Conservation (phyloP, 2,888 invertebrate species). For the Temnothorax rugatulus region DNA sequence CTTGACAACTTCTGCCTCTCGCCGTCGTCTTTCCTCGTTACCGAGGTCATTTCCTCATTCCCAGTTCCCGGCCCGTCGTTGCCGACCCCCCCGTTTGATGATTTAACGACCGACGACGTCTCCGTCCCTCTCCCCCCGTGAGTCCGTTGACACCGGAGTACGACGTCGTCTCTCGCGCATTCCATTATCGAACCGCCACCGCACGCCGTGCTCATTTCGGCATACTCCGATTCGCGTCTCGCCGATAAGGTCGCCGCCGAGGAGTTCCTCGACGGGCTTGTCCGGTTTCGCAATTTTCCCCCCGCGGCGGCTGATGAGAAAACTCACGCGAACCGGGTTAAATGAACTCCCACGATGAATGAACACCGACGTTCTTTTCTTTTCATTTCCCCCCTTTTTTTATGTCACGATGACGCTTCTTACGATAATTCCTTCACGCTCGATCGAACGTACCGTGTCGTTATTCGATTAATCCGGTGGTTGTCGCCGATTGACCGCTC, state of each 20-base stretch:
- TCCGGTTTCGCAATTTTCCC: slow-evolving; percentile 1
- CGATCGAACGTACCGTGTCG: slow-evolving; percentile 69
- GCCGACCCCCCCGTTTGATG: neutral
- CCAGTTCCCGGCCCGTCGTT: neutral
- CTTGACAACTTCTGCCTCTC: slow-evolving; percentile 43
- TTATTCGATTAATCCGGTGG: slow-evolving; percentile 69
- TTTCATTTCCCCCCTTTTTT: neutral
- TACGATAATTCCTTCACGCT: slow-evolving; percentile 68
- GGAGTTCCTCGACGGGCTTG: neutral
- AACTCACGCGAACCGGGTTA: slow-evolving; percentile 31
- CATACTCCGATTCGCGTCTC: slow-evolving; percentile 34
- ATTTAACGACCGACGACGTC: neutral
- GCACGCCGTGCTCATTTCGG: slow-evolving; percentile 42
- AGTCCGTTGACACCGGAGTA: slow-evolving; percentile 8
- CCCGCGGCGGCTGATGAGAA: neutral
- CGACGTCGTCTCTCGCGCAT: slow-evolving; percentile 41
- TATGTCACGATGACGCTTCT: slow-evolving; percentile 21
- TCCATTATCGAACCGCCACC: slow-evolving; percentile 51
- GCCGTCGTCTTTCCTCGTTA: slow-evolving; percentile 65
- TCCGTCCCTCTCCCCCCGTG: neutral
- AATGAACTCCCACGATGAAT: slow-evolving; percentile 40
- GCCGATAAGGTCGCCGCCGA: slow-evolving; percentile 17
- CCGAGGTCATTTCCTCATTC: slow-evolving; percentile 50
- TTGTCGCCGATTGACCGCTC: slow-evolving; percentile 49
- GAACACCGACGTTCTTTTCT: neutral